Base-by-base conservation (phyloP, 1,140 invertebrate species). In the Trigoniulus corallinus region DNA sequence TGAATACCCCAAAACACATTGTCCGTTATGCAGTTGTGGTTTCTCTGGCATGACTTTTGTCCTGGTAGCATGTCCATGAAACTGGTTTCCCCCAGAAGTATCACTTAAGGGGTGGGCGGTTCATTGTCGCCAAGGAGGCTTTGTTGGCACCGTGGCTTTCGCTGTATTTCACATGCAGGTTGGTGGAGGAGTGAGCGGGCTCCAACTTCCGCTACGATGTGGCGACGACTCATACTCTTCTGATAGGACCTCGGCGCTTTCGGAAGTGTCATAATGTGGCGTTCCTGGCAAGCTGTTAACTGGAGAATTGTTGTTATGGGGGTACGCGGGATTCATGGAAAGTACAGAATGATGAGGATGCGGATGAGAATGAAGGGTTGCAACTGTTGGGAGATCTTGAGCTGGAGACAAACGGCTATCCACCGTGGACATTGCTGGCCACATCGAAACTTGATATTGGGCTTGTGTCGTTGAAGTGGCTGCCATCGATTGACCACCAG, bases 171-270 rank as follows among this genome's bases (percentile, higher is more conserved):
- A 34, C 29, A 34, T 34, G 20, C 46, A 47, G 3, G 46, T 47
- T 18, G 46, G 46, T 18, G 46, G 25, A 7, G 46, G 25, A 7
- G 46, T 47, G 7, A 47, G 20, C 4, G 46, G 46, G 21, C 46
- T 47, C 46, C 46, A 47, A 10, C 25, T 27, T 4, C 46, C 46
- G 20, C 46, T 47, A 7, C 25, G 4, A 47, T 47, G 23, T 18
- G 46, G 25, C 10, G 46, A 47, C 23, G 46, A 47, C 26, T 47
- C 46, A 20, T 47, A 47, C 21, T 22, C 41, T 27, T 47, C 46
- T 7, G 21, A 25, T 20, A 47, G 25, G 3, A 47, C 25, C 21
- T 47, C 46, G 10, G 25, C 46, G 21, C 21, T 27, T 34, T 47
- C 46, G 13, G 46, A 47, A 25, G 46, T 47, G n/a, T 23, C 21